These are phyloP conservation scores for Neoarius graeffei DNA, from an alignment of 2,113 vertebrate species.

Conservation along the genomic window DNA sequence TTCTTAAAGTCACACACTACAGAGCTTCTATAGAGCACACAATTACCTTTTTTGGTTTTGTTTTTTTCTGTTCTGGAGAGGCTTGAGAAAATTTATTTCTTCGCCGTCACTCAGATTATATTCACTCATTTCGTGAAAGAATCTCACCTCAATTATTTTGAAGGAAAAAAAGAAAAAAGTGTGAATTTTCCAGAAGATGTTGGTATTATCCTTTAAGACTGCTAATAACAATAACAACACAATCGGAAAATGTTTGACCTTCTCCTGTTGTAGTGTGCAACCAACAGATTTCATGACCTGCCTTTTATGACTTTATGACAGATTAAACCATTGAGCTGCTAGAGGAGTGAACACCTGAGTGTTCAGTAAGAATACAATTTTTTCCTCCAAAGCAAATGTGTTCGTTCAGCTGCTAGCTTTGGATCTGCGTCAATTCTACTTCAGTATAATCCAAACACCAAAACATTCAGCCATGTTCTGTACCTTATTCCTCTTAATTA, in stretches of 20 bases:
- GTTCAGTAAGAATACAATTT: background rate
- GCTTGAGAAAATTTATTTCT: too few species aligned
- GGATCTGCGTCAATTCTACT: background rate
- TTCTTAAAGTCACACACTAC: too few species aligned
- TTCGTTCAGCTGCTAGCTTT: background rate
- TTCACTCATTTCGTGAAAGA: too few species aligned
- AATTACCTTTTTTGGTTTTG: too few species aligned
- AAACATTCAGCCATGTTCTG: constrained; percentile 3
- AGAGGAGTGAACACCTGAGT: background rate
- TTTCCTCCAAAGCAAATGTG: background rate
- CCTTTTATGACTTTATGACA: background rate
- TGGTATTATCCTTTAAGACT: background rate
- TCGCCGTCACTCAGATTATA: too few species aligned
- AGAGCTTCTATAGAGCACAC: too few species aligned
- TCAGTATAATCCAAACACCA: background rate
- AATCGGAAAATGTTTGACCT: too few species aligned
- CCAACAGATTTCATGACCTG: background rate
- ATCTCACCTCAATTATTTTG: too few species aligned
- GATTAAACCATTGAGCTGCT: background rate
- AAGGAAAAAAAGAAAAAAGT: too few species aligned
- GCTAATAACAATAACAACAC: background rate
- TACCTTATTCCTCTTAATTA: constrained; percentile 97
- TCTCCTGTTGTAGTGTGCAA: too few species aligned
- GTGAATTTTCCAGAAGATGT: too few species aligned
- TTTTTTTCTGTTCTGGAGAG: too few species aligned